phyloP scores from a whole-genome alignment of 1,140 invertebrate species.

The Heliconius himera region DNA sequence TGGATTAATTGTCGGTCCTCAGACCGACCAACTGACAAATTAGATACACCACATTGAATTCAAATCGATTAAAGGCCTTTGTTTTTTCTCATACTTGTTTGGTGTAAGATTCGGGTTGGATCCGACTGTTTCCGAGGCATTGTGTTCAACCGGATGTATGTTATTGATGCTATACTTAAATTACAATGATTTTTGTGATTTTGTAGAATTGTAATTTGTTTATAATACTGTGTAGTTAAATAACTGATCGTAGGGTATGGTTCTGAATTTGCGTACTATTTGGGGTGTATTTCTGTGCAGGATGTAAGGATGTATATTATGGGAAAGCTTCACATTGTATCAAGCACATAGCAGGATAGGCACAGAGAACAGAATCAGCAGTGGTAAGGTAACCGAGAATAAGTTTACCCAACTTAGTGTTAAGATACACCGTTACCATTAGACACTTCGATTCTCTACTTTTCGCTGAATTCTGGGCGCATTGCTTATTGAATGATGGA shows the following conservation, averaged over 20 bases:
- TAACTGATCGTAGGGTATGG: not conserved
- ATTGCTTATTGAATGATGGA: no score
- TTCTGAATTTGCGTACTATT: not conserved
- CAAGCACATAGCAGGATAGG: no score
- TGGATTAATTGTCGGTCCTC: constrained; percentile 64
- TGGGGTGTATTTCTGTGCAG: not conserved
- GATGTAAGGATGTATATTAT: not conserved
- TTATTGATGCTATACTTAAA: constrained; percentile 19
- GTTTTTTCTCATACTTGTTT: constrained; percentile 50
- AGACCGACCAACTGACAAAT: constrained; percentile 65
- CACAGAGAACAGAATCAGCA: no score
- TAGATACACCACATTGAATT: constrained; percentile 66
- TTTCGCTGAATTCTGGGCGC: no score
- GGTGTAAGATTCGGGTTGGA: constrained; percentile 37
- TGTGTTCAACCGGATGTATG: constrained; percentile 28
- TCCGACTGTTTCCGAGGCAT: constrained; percentile 32
- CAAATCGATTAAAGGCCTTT: constrained; percentile 57
- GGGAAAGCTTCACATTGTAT: no score
- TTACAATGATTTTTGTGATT: constrained; percentile 1
- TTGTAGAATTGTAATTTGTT: not conserved
- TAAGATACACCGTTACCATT: no score
- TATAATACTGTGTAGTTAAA: not conserved
- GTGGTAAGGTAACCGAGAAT: no score
- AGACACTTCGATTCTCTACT: no score
- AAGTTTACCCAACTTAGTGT: no score